Evolutionary conservation across 1,140 invertebrate genomes (phyloP), one percentile per base, ranked within the genome.

Genomic region (Piezodorus guildinii): DNA sequence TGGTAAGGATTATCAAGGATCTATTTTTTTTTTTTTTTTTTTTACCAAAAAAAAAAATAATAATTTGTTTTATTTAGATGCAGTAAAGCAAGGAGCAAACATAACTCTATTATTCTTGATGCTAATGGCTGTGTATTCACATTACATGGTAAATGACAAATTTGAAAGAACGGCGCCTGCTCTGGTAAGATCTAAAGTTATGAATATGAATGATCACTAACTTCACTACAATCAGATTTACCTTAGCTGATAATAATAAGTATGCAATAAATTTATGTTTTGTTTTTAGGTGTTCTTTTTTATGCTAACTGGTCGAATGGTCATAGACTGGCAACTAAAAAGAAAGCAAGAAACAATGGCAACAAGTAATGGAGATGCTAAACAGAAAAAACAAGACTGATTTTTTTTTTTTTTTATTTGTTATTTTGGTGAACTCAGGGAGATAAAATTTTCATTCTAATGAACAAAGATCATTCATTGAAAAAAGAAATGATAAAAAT

Each of bases 111-210:
- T 97, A 10, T 66, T 87, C 21, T 74, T 95, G 23, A 95, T 92
- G 81, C 71, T 92, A 45, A 83, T 93, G 77, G 90, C 90, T 27
- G 85, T 94, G 51, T 96, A 96, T 76, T 93, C 91, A 3, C 93
- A 96, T 74, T 87, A 88, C 69, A 88, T 91, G 80, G 86, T 96
- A 3, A 88, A 90, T 64, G 92, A 96, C 74, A 91, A 91, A 67
- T 86, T 96, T 73, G 93, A 96, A 74, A 83, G 91, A 69, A 92
- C 90, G 64, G 92, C 91, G 61, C 91, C 94, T 8, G 87, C 92
- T 46, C 76, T 97, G 69, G 92, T 81, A 71, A 72, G 72, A 69
- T 56, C 45, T 15, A 15, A 46, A 39, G n/a, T 62, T 62, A 44
- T 46, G 3, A 30, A 30, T 4, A 30, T 8, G 8, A 3, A 30